These are phyloP conservation scores for Brotula barbata DNA, from an alignment of 2,797 vertebrate species.

Conservation along the genomic window DNA sequence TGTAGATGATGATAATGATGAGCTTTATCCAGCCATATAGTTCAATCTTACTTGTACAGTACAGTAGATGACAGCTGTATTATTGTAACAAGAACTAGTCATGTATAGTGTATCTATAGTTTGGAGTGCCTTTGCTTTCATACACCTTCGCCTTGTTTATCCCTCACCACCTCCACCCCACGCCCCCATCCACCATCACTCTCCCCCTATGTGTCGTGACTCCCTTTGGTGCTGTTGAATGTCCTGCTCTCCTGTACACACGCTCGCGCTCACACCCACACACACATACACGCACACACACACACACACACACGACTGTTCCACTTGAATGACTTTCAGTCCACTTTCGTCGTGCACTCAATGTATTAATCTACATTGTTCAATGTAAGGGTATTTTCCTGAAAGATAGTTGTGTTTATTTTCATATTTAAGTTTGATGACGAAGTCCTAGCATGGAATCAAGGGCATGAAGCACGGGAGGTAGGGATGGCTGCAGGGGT, in stretches of 20 bases:
- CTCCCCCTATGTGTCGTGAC: constrained; percentile 60
- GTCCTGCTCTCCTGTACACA: constrained; percentile 55
- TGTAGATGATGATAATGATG: constrained; percentile 82
- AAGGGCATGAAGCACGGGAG: constrained; percentile 42
- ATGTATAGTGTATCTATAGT: constrained; percentile 99
- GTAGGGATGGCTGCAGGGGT: constrained; percentile 34
- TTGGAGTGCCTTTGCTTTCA: constrained; percentile 99
- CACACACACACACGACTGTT: constrained; percentile 10
- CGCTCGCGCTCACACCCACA: constrained; percentile 12
- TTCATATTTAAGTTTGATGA: constrained; percentile 50
- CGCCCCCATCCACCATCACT: constrained; percentile 26
- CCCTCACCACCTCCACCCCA: constrained; percentile 25
- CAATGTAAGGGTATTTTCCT: constrained; percentile 56
- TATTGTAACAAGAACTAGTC: constrained; percentile 99
- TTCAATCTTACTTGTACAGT: constrained; percentile 98
- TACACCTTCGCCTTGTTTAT: constrained; percentile 83
- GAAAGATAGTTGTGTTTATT: constrained; percentile 67
- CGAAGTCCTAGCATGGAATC: constrained; percentile 45
- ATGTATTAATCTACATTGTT: constrained; percentile 66
- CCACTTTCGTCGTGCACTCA: constrained; percentile 40
- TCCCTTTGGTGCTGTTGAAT: constrained; percentile 82
- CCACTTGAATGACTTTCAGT: constrained; percentile 15
- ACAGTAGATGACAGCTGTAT: constrained; percentile 97
- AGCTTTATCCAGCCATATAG: constrained; percentile 99
- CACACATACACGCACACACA: constrained; percentile 3